Evolutionary conservation across 2,888 invertebrate species (phyloP).

Genomic region (Ypsolopha sequella): DNA sequence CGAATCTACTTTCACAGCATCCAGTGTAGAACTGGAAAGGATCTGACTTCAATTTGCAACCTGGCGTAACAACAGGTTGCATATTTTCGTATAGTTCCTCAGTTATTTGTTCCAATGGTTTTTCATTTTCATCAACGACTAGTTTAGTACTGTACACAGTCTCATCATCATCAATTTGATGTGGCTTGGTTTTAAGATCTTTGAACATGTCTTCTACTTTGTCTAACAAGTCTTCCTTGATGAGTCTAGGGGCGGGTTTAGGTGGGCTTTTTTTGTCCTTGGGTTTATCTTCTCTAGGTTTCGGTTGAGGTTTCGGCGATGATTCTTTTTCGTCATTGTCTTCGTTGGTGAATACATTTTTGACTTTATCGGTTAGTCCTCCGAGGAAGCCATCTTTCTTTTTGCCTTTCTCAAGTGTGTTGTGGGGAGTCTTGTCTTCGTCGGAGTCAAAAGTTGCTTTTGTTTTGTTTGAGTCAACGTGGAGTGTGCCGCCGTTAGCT

Average conservation of each 20-base stretch:
- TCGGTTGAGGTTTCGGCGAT: slow-evolving; percentile 15
- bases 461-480: slow-evolving; percentile 63
- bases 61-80: slow-evolving; percentile 58
- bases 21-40: slow-evolving; percentile 50
- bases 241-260: slow-evolving; percentile 55
- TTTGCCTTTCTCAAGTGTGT: slow-evolving; percentile 61
- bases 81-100: slow-evolving; percentile 55
- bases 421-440: slow-evolving; percentile 66
- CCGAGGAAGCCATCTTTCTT: slow-evolving; percentile 61
- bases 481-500: slow-evolving; percentile 58
- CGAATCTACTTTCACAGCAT: slow-evolving; percentile 47
- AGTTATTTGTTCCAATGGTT: slow-evolving; percentile 35
- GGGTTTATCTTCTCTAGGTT: slow-evolving; percentile 12
- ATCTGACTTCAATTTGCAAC: slow-evolving; percentile 31
- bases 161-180: slow-evolving; percentile 39
- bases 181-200: slow-evolving; percentile 47
- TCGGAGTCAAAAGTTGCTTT: slow-evolving; percentile 69
- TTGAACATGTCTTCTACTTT: slow-evolving; percentile 69
- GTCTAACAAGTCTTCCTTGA: slow-evolving; percentile 54
- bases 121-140: slow-evolving; percentile 50
- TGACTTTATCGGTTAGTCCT: slow-evolving; percentile 51
- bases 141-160: slow-evolving; percentile 51
- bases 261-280: slow-evolving; percentile 32
- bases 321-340: slow-evolving; percentile 37
- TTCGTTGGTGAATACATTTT: slow-evolving; percentile 51